Percentiles rank a stretch among this genome's conserved stretches.
Conservation (phyloP, 37 sponge, comb jelly and placozoan genomes). For the Spongilla lacustris region DNA sequence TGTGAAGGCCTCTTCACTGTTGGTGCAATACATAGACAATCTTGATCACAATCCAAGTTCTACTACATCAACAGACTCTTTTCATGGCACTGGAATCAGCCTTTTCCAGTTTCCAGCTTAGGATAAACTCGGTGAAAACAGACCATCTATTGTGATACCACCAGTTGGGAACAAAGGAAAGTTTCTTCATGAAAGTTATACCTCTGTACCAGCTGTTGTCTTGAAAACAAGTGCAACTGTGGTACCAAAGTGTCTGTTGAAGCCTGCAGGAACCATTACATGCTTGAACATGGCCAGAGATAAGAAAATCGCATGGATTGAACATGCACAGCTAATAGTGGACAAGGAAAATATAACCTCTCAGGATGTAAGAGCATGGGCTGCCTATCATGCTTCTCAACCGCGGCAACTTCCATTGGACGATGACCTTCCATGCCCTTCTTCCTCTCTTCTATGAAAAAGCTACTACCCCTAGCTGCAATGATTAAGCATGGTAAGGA, state of each 20-base stretch:
- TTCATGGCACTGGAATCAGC: conserved; percentile 35
- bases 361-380: conserved; percentile 22
- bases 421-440: conserved; percentile 9
- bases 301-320: conserved; percentile 25
- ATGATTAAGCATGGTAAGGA: conserved; percentile 49
- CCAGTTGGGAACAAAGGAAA: conserved; percentile 16
- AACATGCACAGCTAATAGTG: conserved; percentile 36
- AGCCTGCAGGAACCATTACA: background rate
- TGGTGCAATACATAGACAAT: conserved; percentile 45
- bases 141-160: conserved; percentile 23
- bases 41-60: conserved; percentile 48
- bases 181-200: conserved; percentile 14
- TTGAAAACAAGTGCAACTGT: conserved; percentile 19
- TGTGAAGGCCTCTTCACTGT: conserved; percentile 25
- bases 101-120: conserved; percentile 36
- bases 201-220: conserved; percentile 20
- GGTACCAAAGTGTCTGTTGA: conserved; percentile 26
- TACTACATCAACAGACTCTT: conserved; percentile 24
- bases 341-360: conserved; percentile 3
- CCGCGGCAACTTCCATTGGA: conserved; percentile 12
- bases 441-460: conserved; percentile 50
- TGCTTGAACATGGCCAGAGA: conserved; percentile 23
- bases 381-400: conserved; percentile 31
- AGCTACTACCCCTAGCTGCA: conserved; percentile 30
- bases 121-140: conserved; percentile 19